Conservation (phyloP, 2,113 vertebrate genomes). For the Saimiri boliviensis region DNA sequence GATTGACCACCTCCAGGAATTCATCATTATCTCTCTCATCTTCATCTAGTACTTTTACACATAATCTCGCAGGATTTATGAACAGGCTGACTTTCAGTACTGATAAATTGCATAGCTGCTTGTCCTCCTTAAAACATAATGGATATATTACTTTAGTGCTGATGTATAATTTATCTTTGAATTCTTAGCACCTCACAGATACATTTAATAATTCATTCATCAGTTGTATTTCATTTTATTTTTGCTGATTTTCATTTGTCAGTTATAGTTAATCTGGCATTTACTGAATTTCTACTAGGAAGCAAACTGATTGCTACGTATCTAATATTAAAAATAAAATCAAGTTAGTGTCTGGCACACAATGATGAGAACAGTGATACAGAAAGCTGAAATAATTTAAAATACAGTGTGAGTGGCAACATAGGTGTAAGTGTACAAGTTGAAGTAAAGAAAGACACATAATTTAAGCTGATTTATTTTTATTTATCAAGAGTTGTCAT, state of each 20-base stretch:
- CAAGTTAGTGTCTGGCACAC: neutral
- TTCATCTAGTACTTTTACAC: neutral
- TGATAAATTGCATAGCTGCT: neutral
- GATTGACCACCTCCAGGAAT: neutral
- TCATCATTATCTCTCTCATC: neutral
- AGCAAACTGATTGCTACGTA: neutral
- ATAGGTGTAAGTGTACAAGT: neutral
- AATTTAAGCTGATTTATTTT: neutral
- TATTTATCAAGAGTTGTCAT: neutral
- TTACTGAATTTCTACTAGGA: neutral
- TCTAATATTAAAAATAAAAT: neutral
- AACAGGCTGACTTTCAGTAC: neutral
- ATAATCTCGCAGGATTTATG: neutral
- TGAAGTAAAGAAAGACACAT: neutral
- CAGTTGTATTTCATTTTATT: neutral
- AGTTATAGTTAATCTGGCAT: neutral
- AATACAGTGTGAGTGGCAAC: neutral
- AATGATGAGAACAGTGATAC: neutral
- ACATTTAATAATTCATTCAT: neutral
- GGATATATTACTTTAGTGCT: neutral
- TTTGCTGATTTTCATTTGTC: conserved; percentile 15
- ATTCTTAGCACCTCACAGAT: neutral
- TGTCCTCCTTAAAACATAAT: neutral
- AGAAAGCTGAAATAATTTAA: neutral
- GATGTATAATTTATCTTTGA: neutral